phyloP scores from a whole-genome alignment of 2,888 invertebrate species.

The Yponomeuta evonymella region DNA sequence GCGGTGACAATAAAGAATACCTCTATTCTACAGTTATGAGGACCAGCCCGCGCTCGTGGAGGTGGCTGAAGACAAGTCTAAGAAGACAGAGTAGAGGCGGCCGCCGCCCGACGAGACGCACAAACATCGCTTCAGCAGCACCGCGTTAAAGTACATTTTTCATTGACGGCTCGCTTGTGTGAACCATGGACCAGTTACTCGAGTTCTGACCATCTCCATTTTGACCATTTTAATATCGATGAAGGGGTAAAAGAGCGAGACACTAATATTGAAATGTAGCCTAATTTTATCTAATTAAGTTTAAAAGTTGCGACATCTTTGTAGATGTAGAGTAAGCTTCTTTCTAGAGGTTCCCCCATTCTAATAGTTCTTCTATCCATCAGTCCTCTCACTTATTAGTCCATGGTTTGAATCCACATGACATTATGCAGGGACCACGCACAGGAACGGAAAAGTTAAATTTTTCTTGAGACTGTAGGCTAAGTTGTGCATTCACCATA shows the following conservation, averaged over 20 bases:
- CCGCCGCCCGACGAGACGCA: slow-evolving; percentile 11
- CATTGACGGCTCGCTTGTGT: slow-evolving; percentile 17
- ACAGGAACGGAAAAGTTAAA: neutral
- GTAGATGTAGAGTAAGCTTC: too few species aligned
- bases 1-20: neutral
- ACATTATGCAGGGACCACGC: slow-evolving; percentile 1
- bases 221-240: too few species aligned
- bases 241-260: too few species aligned
- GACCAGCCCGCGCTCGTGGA: slow-evolving; percentile 55
- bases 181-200: slow-evolving; percentile 16
- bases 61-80: slow-evolving; percentile 37
- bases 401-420: neutral
- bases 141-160: slow-evolving; percentile 17
- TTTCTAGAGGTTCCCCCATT: too few species aligned
- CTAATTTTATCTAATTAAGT: too few species aligned
- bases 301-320: too few species aligned
- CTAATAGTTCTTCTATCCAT: neutral
- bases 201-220: neutral
- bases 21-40: slow-evolving; percentile 47
- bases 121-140: slow-evolving; percentile 13
- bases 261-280: too few species aligned
- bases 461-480: neutral
- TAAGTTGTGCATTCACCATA: neutral
- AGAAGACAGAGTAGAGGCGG: slow-evolving; percentile 53
- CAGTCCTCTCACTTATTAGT: neutral